Conservation (phyloP, 92 coral and sea anemone genomes). For the Umimayanthus kanabou region DNA sequence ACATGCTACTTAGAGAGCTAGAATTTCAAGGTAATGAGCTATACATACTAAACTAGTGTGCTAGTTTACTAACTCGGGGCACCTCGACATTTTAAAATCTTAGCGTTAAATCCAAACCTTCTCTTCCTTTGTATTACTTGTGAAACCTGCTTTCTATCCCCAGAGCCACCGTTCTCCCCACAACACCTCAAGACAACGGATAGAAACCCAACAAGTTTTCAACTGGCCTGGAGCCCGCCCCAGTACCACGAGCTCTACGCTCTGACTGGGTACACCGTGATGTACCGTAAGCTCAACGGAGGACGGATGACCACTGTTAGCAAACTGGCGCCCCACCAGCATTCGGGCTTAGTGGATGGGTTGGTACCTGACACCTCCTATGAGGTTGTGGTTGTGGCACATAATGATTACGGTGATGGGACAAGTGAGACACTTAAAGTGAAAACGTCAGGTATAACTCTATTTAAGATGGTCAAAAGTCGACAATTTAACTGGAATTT, state of each 20-base stretch:
- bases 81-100: too few species aligned
- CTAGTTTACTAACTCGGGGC: too few species aligned
- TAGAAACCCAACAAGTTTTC: not conserved
- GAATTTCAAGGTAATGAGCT: not conserved
- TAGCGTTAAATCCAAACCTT: not conserved
- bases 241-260: constrained; percentile 18
- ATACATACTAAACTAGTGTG: too few species aligned
- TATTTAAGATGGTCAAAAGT: not conserved
- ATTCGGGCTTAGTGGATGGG: constrained; percentile 11
- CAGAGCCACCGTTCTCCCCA: not conserved
- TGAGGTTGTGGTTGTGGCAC: constrained; percentile 38
- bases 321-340: not conserved
- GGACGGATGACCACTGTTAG: constrained; percentile 12
- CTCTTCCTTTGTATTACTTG: not conserved
- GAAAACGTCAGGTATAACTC: constrained; percentile 22
- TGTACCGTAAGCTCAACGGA: constrained; percentile 13
- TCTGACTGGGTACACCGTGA: constrained; percentile 33
- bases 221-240: constrained; percentile 18
- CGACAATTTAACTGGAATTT: too few species aligned
- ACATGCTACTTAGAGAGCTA: not conserved
- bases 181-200: not conserved
- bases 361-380: constrained; percentile 30
- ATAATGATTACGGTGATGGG: constrained; percentile 31
- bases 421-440: not conserved
- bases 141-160: not conserved